Conservation (phyloP, 2,888 invertebrate genomes). For the Agrochola lychnidis region DNA sequence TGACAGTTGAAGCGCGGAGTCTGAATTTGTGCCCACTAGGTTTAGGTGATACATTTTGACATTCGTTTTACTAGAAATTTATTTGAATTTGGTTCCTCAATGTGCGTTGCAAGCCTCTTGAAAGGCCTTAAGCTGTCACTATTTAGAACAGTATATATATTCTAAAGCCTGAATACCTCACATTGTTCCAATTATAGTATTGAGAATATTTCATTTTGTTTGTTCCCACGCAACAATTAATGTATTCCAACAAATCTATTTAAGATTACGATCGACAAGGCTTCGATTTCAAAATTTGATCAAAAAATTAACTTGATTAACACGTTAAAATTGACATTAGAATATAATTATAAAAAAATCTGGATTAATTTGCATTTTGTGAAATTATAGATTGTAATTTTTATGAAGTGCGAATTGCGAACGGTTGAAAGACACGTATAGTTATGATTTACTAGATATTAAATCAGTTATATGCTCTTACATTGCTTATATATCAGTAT, state of each 20-base stretch:
- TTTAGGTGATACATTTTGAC: background rate
- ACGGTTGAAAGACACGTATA: background rate
- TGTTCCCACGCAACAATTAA: slow-evolving; percentile 49
- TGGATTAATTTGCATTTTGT: background rate
- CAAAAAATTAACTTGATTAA: background rate
- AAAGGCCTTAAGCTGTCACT: background rate
- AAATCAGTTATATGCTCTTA: too few relatives aligned
- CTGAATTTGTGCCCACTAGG: background rate
- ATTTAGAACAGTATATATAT: background rate
- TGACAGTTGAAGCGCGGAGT: too few relatives aligned
- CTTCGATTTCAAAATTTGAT: slow-evolving; percentile 32
- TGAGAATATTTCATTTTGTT: slow-evolving; percentile 41
- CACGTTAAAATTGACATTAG: slow-evolving; percentile 43
- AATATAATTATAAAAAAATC: slow-evolving; percentile 11
- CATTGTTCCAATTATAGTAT: slow-evolving; percentile 43
- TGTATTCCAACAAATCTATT: slow-evolving; percentile 22
- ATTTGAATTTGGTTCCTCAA: background rate
- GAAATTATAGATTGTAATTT: background rate
- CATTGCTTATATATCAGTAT: too few relatives aligned
- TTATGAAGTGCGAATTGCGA: background rate
- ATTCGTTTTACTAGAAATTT: background rate
- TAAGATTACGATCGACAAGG: slow-evolving; percentile 8
- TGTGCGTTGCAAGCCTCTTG: background rate
- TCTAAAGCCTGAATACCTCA: background rate
- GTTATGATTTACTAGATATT: too few relatives aligned